A percentile compares a stretch with the other conserved stretches of the same genome.
These are phyloP conservation scores for Zaprionus gabonicus DNA, from an alignment of 1,140 invertebrate species.

Conservation along the genomic window DNA sequence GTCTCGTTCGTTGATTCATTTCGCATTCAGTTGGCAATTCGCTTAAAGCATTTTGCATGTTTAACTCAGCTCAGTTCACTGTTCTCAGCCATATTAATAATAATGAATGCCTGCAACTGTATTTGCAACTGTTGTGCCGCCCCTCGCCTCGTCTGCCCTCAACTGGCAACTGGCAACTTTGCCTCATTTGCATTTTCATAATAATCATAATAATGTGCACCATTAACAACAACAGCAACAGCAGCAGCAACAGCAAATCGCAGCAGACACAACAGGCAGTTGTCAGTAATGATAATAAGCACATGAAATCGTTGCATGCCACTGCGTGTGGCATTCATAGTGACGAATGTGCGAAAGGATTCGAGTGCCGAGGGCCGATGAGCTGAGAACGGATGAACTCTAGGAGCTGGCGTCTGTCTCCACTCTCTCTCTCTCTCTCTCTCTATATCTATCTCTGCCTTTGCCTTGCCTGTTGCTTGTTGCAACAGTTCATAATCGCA, in stretches of 20 bases:
- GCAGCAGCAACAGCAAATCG: background rate
- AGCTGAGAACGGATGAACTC: conserved; percentile 49
- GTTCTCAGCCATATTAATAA: conserved; percentile 53
- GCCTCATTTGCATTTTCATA: conserved; percentile 82
- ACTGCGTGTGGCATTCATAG: conserved; percentile 35
- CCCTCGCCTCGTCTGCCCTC: background rate
- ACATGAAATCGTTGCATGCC: conserved; percentile 61
- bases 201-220: conserved; percentile 73
- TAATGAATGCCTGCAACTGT: conserved; percentile 53
- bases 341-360: conserved; percentile 32
- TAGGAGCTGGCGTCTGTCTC: background rate
- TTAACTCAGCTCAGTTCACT: conserved; percentile 38
- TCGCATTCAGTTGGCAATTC: conserved; percentile 50
- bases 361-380: conserved; percentile 12
- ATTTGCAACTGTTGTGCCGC: conserved; percentile 21
- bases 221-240: conserved; percentile 28
- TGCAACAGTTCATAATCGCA: conserved; percentile 6
- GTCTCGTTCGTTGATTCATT: conserved; percentile 35
- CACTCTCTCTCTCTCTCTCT: background rate
- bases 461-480: background rate
- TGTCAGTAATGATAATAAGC: conserved; percentile 64
- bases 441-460: no score
- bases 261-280: conserved; percentile 12
- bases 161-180: conserved; percentile 36
- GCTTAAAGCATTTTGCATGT: conserved; percentile 75